Base-by-base conservation (phyloP, 2,797 vertebrate species). In the Manis javanica region DNA sequence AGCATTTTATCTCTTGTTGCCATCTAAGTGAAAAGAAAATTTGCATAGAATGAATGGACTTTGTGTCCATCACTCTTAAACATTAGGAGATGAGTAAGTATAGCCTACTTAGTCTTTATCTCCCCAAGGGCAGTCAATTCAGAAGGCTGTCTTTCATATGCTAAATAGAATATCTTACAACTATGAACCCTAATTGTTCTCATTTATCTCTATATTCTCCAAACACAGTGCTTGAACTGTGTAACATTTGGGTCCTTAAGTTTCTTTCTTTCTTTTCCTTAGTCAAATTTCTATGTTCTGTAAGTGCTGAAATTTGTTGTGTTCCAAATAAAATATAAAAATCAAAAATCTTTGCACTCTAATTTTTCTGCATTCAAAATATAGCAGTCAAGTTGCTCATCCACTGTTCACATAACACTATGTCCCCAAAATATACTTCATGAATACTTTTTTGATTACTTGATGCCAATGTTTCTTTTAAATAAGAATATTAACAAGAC, bases 361-460 rank as follows among this genome's bases (percentile, higher is more conserved):
- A 42, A 53, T 82, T 90, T 63, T 81, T 91, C 34, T 71, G 23
- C 42, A 81, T 75, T 93, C 8, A 71, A 91, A 96, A 85, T 59
- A 95, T 23, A 63, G 13, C 69, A 94, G 9, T 29, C 51, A 72
- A 92, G 69, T 5, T 61, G 16, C 29, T 78, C 6, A 79, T 9
- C 21, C 18, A 63, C 37, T 61, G 49, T 66, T 90, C 34, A 87
- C 31, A 74, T 74, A 87, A 92, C 12, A 92, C 19, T 59, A 68
- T 72, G 26, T 57, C 26, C 34, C 46, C 5, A 69, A 96, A 92
- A 49, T 53, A 61, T 4, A 75, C 29, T 55, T 69, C 39, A 64
- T 78, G 42, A 95, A 81, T 64, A 87, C 4, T 69, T 95, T 87
- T 86, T 93, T 23, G 3, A 64, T 93, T 46, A 95, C 37, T 37